Evolutionary conservation across 2,888 invertebrate species (phyloP), one percentile per base, ranked within the genome.

Genomic region (Colostygia pectinataria): DNA sequence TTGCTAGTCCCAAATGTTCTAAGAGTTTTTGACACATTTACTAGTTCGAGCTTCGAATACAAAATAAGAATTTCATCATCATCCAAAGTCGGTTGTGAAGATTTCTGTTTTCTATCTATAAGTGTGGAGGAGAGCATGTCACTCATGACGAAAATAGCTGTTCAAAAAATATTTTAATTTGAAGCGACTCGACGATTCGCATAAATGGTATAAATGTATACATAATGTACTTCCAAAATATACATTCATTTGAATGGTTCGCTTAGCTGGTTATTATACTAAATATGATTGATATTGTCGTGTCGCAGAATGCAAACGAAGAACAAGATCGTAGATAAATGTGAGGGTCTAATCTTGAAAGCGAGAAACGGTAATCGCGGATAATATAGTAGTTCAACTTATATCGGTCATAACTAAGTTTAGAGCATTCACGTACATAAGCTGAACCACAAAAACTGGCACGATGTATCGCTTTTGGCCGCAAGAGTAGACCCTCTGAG

Each of bases 1-100:
- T 18, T 14, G 14, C n/a, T 23, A 12, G 15, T 8, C 9, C 10
- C 15, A 31, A 20, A 8, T n/a, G 15, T 18, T 13, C 8, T 36
- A 9, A 3, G 8, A 36, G 20, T 36, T 49, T 50, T 50, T 36
- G 43, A 50, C 14, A 18, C 25, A 31, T 44, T 40, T 50, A 39
- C 44, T 9, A 33, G 27, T 20, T 13, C 27, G 7, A 29, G 14
- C n/a, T 20, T 13, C 27, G 7, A 29, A 23, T 12, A 20, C 7
- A 2, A 27, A 25, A 6, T 24, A 33, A 20, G 2, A 15, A 34
- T 4, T 36, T 7, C 2, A 6, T 23, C 13, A 8, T 29, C 10
- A 14, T 20, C 7, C 28, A 14, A 36, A 14, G 28, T 24, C 27
- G 13, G 36, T 29, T 43, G 36, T 28, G 43, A 36, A 25, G 27